Conservation (phyloP, 2,888 invertebrate genomes). For the Liopterus haemorrhoidalis region DNA sequence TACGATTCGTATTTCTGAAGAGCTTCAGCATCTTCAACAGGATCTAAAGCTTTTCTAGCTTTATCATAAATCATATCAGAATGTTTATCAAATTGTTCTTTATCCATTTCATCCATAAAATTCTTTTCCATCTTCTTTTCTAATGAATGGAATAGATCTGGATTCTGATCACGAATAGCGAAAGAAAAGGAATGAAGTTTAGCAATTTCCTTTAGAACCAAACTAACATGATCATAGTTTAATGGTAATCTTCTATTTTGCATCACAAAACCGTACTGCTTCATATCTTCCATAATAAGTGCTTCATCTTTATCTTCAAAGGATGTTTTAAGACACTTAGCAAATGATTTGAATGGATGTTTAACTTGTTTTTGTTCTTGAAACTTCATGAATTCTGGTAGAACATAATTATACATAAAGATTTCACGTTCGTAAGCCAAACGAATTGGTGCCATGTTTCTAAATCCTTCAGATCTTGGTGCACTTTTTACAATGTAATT, state of each 20-base stretch:
- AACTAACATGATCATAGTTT: slow-evolving; percentile 34
- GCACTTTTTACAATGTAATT: slow-evolving; percentile 36
- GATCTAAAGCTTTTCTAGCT: slow-evolving; percentile 22
- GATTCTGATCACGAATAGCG: slow-evolving; percentile 34
- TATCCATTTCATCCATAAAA: slow-evolving; percentile 23
- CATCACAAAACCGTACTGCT: slow-evolving; percentile 29
- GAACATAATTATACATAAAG: slow-evolving; percentile 34
- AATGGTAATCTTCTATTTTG: slow-evolving; percentile 32
- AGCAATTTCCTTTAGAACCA: slow-evolving; percentile 36
- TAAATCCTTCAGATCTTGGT: slow-evolving; percentile 27
- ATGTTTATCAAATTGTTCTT: not conserved
- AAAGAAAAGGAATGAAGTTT: slow-evolving; percentile 38
- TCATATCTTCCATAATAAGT: slow-evolving; percentile 35
- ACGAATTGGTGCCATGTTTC: slow-evolving; percentile 30
- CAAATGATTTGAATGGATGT: slow-evolving; percentile 25
- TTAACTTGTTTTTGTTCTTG: slow-evolving; percentile 29
- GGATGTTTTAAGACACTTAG: slow-evolving; percentile 25
- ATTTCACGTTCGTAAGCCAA: slow-evolving; percentile 35
- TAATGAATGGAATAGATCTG: slow-evolving; percentile 31
- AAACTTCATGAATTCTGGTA: slow-evolving; percentile 32
- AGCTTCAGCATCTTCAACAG: slow-evolving; percentile 18
- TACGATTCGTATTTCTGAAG: slow-evolving; percentile 26
- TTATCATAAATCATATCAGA: slow-evolving; percentile 9
- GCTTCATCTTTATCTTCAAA: slow-evolving; percentile 29
- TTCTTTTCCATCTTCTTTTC: slow-evolving; percentile 23